Evolutionary conservation across 1,140 invertebrate genomes (phyloP).

Genomic region (Rhizoglyphus robini): DNA sequence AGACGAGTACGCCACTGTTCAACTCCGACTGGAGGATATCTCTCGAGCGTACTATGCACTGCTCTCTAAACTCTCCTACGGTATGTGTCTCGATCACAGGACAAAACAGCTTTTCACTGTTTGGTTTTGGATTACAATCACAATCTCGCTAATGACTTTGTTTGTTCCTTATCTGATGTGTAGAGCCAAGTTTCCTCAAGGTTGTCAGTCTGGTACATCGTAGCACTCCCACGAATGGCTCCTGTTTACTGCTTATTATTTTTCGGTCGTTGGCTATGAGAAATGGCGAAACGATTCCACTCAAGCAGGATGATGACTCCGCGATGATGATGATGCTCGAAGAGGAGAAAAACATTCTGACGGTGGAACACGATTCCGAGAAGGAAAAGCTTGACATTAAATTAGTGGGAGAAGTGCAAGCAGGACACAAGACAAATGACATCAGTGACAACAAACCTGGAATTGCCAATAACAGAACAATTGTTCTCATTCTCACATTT

Average conservation of each 20-base stretch:
- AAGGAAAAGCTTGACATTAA: not conserved
- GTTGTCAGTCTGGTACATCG: not conserved
- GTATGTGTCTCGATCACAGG: not conserved
- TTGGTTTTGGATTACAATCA: not conserved
- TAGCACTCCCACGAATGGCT: not conserved
- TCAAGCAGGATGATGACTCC: not conserved
- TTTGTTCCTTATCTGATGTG: no score
- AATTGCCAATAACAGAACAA: not conserved
- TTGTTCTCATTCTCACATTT: not conserved
- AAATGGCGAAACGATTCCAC: not conserved
- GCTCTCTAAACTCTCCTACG: constrained; percentile 1
- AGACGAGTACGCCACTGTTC: not conserved
- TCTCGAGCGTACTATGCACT: not conserved
- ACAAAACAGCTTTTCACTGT: not conserved
- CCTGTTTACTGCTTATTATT: not conserved
- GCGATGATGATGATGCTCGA: not conserved
- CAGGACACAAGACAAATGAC: not conserved
- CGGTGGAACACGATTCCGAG: not conserved
- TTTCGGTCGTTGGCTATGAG: not conserved
- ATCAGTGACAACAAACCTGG: not conserved
- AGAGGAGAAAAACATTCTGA: not conserved
- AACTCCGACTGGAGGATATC: not conserved
- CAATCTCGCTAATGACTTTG: no score
- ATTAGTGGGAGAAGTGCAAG: not conserved
- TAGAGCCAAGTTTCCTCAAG: not conserved